Evolutionary conservation across 2,888 invertebrate species (phyloP), one percentile per base, ranked within the genome.

Genomic region (Caradrina kadenii): DNA sequence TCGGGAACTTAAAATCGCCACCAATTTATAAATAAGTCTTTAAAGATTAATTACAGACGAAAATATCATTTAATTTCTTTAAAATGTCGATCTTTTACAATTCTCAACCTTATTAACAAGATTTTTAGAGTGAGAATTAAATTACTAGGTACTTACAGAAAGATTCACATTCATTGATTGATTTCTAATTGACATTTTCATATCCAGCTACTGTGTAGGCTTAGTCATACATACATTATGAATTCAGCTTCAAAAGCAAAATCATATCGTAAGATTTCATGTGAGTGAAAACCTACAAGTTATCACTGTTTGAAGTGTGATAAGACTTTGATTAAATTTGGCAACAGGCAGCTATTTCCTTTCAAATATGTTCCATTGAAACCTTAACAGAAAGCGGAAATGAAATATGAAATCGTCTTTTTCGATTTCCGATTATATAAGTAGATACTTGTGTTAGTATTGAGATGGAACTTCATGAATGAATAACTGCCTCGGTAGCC

Each of bases 351-450:
- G 26, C 26, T 26, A 26, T 26, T 26, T 26, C 26, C 26, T 58
- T 50, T 49, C 52, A 0, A 50, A 55, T 60, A 69, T 69, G 13
- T 45, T 45, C 11, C n/a, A 50, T 45, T 68, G 54, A 55, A 69
- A 55, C 69, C 45, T 15, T 61, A 21, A 68, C 75, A 75, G 45
- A 69, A 60, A 61, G 26, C 10, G 69, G 61, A 73, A 69, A 69
- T 50, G 2, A 69, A 50, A 50, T 31, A 39, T 45, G 26, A 26
- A 4, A 4, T 26, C 4, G 26, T 4, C 53, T 74, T n/a, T 63
- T 67, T 50, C 19, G n/a, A 54, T 74, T 74, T 73, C 21, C 42
- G 19, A 0, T 22, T 49, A 4, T 48, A 42, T 50, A 11, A 21
- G 13, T 8, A 13, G 35, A 6, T 35, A 35, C 35, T 35, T 35